phyloP scores from a whole-genome alignment of 2,888 invertebrate species.

The Leptopterna dolabrata region DNA sequence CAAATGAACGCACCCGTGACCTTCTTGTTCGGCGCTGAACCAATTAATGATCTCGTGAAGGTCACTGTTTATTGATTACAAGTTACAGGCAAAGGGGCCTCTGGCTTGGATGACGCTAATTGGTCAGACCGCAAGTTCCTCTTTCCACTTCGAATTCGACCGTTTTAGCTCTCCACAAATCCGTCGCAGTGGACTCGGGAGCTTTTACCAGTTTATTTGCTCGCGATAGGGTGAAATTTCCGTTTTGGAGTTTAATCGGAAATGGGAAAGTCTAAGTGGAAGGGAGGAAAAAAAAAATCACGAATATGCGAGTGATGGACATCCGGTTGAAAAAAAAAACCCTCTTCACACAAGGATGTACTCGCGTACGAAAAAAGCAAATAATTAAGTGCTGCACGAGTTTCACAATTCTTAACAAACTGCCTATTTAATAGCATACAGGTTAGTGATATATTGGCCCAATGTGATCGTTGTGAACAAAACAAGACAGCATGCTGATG shows the following conservation, averaged over 20 bases:
- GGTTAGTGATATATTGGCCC: no score
- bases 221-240: neutral
- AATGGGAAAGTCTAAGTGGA: neutral
- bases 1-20: neutral
- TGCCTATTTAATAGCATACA: no score
- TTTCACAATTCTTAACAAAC: no score
- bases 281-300: neutral
- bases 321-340: neutral
- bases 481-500: no score
- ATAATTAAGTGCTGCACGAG: no score
- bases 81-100: neutral
- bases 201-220: neutral
- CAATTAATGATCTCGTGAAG: neutral
- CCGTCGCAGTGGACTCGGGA: neutral
- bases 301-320: neutral
- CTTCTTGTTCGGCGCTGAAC: neutral
- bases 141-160: neutral
- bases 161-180: neutral
- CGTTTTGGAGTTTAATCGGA: neutral
- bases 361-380: no score
- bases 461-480: no score
- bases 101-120: neutral
- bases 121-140: neutral
- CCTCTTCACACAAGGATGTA: no score
- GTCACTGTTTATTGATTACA: neutral